These are phyloP conservation scores for Chionodraco myersi DNA, from an alignment of 2,113 vertebrate genomes.

Conservation along the genomic window DNA sequence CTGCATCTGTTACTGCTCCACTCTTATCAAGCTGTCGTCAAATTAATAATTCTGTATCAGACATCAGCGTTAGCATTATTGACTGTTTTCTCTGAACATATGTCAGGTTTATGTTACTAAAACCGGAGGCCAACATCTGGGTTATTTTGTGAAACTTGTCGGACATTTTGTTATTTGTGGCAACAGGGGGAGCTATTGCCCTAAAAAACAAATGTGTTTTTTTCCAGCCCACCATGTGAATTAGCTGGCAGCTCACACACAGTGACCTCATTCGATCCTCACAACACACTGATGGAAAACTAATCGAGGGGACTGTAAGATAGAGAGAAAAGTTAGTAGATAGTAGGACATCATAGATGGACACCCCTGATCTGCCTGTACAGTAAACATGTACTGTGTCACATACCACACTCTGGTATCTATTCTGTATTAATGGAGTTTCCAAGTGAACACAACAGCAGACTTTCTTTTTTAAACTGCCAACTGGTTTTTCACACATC, in stretches of 20 bases:
- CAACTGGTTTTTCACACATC: neutral
- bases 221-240: conserved; percentile 16
- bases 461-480: neutral
- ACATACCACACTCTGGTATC: no score
- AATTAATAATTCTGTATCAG: neutral
- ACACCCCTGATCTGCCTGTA: conserved; percentile 1
- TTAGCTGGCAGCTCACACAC: conserved; percentile 36
- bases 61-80: neutral
- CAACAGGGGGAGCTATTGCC: conserved; percentile 69
- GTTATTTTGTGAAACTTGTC: neutral
- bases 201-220: neutral
- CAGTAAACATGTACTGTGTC: no score
- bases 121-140: conserved; percentile 1
- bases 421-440: neutral
- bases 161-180: neutral
- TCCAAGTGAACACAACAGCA: neutral
- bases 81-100: neutral
- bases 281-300: conserved; percentile 48
- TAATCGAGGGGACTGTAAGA: conserved; percentile 36
- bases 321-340: conserved; percentile 33
- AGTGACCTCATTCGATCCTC: conserved; percentile 71
- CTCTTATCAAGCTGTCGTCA: neutral
- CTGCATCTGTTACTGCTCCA: neutral
- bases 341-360: conserved; percentile 1
- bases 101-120: conserved; percentile 8